A percentile compares a stretch with the other conserved stretches of the same genome.
Evolutionary conservation across 1,140 invertebrate species (phyloP).

Genomic region (Dermatophagoides farinae): DNA sequence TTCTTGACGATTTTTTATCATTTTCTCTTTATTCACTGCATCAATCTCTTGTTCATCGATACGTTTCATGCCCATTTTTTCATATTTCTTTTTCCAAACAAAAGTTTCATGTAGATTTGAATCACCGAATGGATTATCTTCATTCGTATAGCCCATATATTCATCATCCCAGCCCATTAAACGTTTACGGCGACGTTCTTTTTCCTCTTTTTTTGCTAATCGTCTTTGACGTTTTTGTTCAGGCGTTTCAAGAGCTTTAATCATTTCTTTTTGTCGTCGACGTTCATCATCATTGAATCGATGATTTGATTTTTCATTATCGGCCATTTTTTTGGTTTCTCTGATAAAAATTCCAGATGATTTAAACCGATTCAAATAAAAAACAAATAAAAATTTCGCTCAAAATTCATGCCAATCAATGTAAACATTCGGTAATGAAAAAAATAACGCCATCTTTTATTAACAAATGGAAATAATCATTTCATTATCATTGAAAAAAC

Average conservation of each 20-base stretch:
- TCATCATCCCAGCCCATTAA: conserved; percentile 91
- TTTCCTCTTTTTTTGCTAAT: conserved; percentile 69
- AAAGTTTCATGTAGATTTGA: conserved; percentile 76
- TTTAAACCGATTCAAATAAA: no score
- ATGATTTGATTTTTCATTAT: conserved; percentile 32
- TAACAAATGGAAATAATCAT: no score
- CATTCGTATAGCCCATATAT: conserved; percentile 82
- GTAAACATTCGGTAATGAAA: no score
- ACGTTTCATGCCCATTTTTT: conserved; percentile 70
- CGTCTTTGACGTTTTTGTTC: conserved; percentile 76
- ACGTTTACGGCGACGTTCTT: conserved; percentile 65
- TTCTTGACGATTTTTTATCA: conserved; percentile 59
- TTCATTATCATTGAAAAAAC: no score
- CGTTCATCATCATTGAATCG: conserved; percentile 40
- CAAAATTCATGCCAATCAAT: no score
- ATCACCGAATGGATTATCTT: conserved; percentile 96
- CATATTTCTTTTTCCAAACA: conserved; percentile 88
- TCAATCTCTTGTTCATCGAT: conserved; percentile 64
- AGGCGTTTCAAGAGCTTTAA: conserved; percentile 77
- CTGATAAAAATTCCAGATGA: no score
- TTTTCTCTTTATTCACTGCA: conserved; percentile 57
- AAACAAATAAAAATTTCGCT: no score
- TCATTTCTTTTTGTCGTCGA: conserved; percentile 50
- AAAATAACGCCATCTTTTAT: no score
- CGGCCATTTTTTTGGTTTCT: neutral